Evolutionary conservation across 2,888 invertebrate species (phyloP).

Genomic region (Ischnus inquisitorius): DNA sequence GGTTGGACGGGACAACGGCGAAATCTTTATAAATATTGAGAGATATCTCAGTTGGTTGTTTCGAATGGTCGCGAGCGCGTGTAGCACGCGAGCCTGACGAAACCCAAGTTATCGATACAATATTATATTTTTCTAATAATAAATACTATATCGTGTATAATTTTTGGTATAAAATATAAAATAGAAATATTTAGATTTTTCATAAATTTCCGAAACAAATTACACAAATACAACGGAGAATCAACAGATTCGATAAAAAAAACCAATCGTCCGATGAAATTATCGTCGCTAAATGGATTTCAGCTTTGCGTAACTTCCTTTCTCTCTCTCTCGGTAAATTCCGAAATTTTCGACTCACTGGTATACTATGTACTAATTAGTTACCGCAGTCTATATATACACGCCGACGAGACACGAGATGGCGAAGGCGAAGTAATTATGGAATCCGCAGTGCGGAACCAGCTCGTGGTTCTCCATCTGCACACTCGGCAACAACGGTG

Average conservation of each 20-base stretch:
- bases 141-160: too few species aligned
- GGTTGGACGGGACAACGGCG: too few species aligned
- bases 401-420: background rate
- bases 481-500: conserved; percentile 55
- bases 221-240: background rate
- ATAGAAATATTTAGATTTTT: too few species aligned
- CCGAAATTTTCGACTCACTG: conserved; percentile 37
- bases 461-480: conserved; percentile 35
- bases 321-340: background rate
- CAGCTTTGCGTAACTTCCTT: background rate
- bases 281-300: background rate
- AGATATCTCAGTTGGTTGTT: too few species aligned
- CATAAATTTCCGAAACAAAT: background rate
- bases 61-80: too few species aligned
- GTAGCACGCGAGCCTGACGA: too few species aligned
- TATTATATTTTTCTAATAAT: too few species aligned
- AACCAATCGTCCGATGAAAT: background rate
- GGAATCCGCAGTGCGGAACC: conserved; percentile 68
- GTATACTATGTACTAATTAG: conserved; percentile 43
- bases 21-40: too few species aligned
- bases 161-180: too few species aligned
- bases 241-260: background rate
- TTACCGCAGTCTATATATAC: conserved; percentile 16
- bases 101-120: too few species aligned
- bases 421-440: conserved; percentile 60